Base-by-base conservation (phyloP, 2,797 vertebrate species). In the Poeciliopsis presidionis region DNA sequence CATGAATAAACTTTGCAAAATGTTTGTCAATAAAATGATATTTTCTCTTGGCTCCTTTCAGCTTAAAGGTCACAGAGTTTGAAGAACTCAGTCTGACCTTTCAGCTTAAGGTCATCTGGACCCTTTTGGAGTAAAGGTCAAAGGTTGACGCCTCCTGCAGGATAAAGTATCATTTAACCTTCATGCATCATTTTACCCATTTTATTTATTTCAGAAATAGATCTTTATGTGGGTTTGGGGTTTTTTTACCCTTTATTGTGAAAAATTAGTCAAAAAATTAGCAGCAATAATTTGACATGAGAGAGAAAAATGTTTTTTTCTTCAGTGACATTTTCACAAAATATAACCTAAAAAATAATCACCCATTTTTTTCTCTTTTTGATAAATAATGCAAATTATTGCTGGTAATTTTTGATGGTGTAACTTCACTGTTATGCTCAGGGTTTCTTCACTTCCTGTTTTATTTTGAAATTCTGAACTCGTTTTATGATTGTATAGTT, bases 61-160 rank as follows among this genome's bases (percentile, higher is more conserved):
- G 80, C 81, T 86, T 84, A 94, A 94, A 94, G 91, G 88, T 94
- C 93, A 94, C 25, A 33, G 79, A 73, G 3, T 81, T 81, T 74
- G 5, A 8, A 67, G 83, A 79, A 55, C 77, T 69, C 55, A 80
- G 9, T 1, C 18, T 89, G 93, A 94, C 93, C 92, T 95, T 70
- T 70, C 12, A 28, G 2, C 12, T 45, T 45, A 45, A 70, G 67
- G 67, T 70, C 67, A 70, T 25, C 12, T n/a, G 67, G 36, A 70
- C 12, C 25, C 67, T 45, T 70, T 94, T 89, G 82, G 71, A 63
- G 86, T 57, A 94, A 94, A 95, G 94, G 93, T 92, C 82, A 94
- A 94, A 95, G 94, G 93, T 92, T 81, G 67, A 12, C 86, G 49
- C 65, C 73, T 28, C 43, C 84, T 82, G 81, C 25, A 28, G 67